A percentile compares a stretch with the other conserved stretches of the same genome.
These are phyloP conservation scores for Girardinichthys multiradiatus DNA, from an alignment of 2,113 vertebrate genomes.

Conservation along the genomic window DNA sequence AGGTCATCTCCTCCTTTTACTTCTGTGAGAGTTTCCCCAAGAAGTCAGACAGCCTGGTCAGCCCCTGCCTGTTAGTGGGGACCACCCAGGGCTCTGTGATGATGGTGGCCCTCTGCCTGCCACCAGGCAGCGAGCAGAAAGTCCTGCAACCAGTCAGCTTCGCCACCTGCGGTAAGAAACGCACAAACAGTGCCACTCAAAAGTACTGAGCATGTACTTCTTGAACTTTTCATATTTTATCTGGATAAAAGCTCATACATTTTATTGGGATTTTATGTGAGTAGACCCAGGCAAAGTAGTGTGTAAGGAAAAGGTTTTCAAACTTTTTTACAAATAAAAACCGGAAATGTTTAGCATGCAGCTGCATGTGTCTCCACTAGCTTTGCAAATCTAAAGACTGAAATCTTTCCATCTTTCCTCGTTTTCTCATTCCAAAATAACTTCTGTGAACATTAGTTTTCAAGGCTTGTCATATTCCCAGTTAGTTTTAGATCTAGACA, in stretches of 20 bases:
- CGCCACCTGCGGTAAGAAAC: conserved; percentile 87
- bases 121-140: conserved; percentile 88
- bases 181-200: not conserved
- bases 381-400: too few species aligned
- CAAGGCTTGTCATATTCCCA: too few species aligned
- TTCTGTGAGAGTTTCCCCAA: conserved; percentile 92
- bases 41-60: conserved; percentile 82
- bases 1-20: conserved; percentile 92
- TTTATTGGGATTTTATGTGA: not conserved
- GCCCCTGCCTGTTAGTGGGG: conserved; percentile 92
- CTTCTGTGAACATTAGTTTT: too few species aligned
- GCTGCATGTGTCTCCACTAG: too few species aligned
- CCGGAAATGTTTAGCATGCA: too few species aligned
- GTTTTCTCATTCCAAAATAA: too few species aligned
- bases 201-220: not conserved
- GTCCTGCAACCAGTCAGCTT: conserved; percentile 90
- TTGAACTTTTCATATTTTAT: not conserved
- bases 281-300: not conserved
- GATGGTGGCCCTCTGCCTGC: conserved; percentile 87
- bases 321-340: too few species aligned
- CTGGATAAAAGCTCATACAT: not conserved
- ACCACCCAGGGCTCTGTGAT: conserved; percentile 92
- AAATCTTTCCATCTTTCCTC: too few species aligned
- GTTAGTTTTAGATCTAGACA: too few species aligned
- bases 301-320: not conserved